Percentiles rank a stretch among this genome's conserved stretches.
Evolutionary conservation across 2,113 vertebrate species (phyloP).

Genomic region (Siphamia tubifer): DNA sequence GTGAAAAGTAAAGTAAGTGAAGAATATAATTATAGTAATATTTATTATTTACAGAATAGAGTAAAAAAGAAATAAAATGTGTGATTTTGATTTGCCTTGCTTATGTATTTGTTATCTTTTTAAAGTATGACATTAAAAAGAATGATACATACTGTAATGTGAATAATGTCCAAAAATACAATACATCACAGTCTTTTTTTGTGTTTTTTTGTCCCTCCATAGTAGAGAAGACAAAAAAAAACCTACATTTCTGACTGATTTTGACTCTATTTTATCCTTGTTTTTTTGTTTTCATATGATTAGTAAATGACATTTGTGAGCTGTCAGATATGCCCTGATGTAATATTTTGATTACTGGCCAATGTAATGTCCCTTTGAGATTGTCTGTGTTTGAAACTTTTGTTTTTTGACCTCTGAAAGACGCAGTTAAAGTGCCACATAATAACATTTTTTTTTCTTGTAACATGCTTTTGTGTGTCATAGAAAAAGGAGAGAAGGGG

Average conservation of each 20-base stretch:
- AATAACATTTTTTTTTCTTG: background rate
- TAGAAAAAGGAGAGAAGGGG: background rate
- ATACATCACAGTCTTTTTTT: no score
- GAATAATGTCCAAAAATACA: background rate
- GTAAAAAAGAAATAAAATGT: no score
- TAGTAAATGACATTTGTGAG: background rate
- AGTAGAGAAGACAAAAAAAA: no score
- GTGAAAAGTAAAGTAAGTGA: no score
- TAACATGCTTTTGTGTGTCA: background rate
- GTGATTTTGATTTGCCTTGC: no score
- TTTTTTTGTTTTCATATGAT: background rate
- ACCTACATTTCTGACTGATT: no score
- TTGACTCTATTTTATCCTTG: background rate
- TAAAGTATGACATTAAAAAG: no score
- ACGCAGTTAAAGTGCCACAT: background rate
- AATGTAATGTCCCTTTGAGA: background rate
- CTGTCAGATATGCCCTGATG: background rate
- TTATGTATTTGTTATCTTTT: no score
- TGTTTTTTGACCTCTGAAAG: constrained; percentile 2
- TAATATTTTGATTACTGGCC: background rate
- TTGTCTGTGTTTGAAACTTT: background rate
- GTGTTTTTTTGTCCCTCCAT: no score
- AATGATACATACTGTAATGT: background rate
- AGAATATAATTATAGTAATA: no score
- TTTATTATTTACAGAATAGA: no score